Percentiles rank a stretch among this genome's conserved stretches.
Conservation (phyloP, 2,113 vertebrate species). For the Bucco capensis region DNA sequence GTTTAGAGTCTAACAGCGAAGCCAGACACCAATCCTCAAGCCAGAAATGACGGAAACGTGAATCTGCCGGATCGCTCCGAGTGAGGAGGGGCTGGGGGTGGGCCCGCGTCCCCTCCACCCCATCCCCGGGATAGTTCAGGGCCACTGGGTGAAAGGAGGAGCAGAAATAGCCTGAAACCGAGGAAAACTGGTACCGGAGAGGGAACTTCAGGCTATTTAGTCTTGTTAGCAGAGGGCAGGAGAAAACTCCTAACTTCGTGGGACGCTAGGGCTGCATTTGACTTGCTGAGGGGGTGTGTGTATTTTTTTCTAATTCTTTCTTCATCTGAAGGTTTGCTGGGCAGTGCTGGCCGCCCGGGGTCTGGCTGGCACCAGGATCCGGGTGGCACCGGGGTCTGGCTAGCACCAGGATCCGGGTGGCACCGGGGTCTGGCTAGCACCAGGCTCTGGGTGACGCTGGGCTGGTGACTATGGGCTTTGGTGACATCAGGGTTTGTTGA, state of each 20-base stretch:
- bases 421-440: too few species aligned
- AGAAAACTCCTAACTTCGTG: neutral
- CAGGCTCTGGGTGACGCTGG: too few species aligned
- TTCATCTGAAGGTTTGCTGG: neutral
- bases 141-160: neutral
- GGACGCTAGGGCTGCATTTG: neutral
- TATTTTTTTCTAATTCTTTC: neutral
- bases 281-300: too few species aligned
- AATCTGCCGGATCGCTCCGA: fast-evolving
- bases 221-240: neutral
- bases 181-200: fast-evolving
- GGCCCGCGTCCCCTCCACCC: neutral
- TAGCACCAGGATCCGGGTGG: too few species aligned
- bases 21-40: fast-evolving
- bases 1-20: fast-evolving
- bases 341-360: neutral
- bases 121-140: neutral
- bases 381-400: too few species aligned
- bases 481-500: too few species aligned
- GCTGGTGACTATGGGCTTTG: too few species aligned
- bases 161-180: neutral
- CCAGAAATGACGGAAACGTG: too few species aligned
- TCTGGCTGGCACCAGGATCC: too few species aligned
- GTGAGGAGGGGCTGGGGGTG: neutral
- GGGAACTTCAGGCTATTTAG: neutral